Evolutionary conservation across 2,113 vertebrate species (phyloP).

Genomic region (Corythaeola cristata): DNA sequence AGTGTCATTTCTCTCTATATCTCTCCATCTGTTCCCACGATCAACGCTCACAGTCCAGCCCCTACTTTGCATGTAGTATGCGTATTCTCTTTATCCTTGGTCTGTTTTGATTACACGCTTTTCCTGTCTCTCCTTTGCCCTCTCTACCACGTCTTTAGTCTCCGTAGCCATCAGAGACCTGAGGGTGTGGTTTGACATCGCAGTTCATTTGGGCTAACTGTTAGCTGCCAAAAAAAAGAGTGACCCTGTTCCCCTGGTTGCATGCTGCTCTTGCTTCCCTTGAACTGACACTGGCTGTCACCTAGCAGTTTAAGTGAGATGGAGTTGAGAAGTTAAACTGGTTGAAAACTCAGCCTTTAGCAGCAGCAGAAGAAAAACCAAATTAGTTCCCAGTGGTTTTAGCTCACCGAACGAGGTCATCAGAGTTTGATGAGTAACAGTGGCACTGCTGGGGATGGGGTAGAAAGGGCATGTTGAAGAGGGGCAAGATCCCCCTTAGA

Average conservation of each 20-base stretch:
- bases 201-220: not conserved
- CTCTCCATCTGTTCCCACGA: conserved; percentile 66
- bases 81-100: conserved; percentile 3
- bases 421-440: not conserved
- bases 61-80: conserved; percentile 52
- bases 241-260: not conserved
- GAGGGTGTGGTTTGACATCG: not conserved
- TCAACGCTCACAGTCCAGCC: conserved; percentile 36
- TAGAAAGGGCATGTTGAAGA: not conserved
- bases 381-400: not conserved
- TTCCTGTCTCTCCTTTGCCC: conserved; percentile 49
- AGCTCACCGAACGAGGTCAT: not conserved
- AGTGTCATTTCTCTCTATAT: conserved; percentile 50
- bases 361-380: not conserved
- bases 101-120: conserved; percentile 25
- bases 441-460: not conserved
- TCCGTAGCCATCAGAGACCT: not conserved
- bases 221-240: not conserved
- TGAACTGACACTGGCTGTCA: not conserved
- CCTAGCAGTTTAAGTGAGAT: not conserved
- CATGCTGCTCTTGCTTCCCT: not conserved
- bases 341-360: not conserved
- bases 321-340: not conserved
- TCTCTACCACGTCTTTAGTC: not conserved
- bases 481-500: not conserved